These are phyloP conservation scores for Mustela nigripes DNA, from an alignment of 2,113 vertebrate genomes.

Conservation along the genomic window DNA sequence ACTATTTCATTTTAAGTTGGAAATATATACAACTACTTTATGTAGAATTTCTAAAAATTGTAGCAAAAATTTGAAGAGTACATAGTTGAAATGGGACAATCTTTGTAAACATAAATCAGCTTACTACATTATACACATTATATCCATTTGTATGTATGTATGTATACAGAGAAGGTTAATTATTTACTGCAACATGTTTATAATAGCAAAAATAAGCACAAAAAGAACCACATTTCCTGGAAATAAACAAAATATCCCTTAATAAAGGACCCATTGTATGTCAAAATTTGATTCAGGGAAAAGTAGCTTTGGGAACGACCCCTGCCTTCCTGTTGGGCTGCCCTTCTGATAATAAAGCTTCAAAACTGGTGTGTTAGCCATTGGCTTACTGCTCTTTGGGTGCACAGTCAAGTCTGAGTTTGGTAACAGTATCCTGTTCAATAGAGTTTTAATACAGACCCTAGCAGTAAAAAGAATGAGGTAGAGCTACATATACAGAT, in stretches of 20 bases:
- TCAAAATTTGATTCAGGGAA: not conserved
- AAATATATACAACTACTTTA: constrained; percentile 17
- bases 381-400: not conserved
- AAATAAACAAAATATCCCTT: not conserved
- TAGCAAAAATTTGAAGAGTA: not conserved
- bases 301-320: not conserved
- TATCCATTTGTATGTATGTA: not conserved
- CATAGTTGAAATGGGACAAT: not conserved
- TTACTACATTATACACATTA: not conserved
- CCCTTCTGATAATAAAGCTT: not conserved
- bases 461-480: not conserved
- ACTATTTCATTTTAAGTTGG: constrained; percentile 36
- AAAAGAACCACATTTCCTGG: not conserved
- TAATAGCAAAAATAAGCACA: not conserved
- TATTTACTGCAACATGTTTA: not conserved
- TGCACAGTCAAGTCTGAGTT: not conserved
- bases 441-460: not conserved
- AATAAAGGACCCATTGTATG: not conserved
- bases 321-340: not conserved
- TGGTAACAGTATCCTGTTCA: not conserved
- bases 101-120: constrained; percentile 21
- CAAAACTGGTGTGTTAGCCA: not conserved
- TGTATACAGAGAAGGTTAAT: not conserved
- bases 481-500: not conserved
- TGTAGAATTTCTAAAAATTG: constrained; percentile 3